phyloP scores from a whole-genome alignment of 2,797 vertebrate genomes.

The Agapornis canus region DNA sequence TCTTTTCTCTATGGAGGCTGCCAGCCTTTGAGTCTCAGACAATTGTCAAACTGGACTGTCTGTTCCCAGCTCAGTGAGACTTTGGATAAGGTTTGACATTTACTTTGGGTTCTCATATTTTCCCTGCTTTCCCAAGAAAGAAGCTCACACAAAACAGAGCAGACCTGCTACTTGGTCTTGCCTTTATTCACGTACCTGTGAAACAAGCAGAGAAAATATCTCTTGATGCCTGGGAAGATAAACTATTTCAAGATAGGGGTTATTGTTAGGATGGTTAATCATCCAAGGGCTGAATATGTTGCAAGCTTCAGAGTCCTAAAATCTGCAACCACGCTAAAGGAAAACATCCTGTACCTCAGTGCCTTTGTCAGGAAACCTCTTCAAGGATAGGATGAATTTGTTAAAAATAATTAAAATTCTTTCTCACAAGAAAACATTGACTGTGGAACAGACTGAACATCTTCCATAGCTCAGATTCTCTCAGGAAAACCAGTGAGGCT shows the following conservation, averaged over 20 bases:
- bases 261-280: background rate
- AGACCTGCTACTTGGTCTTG: background rate
- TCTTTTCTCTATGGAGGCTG: background rate
- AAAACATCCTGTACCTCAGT: background rate
- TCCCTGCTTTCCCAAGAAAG: background rate
- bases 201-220: background rate
- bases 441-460: background rate
- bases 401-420: background rate
- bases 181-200: background rate
- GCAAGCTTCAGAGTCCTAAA: background rate
- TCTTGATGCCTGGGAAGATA: background rate
- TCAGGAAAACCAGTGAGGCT: background rate
- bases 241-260: background rate
- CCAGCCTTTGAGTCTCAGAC: constrained; percentile 1
- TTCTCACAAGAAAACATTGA: background rate
- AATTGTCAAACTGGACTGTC: background rate
- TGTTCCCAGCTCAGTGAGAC: background rate
- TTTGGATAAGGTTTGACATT: background rate
- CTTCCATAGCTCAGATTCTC: background rate
- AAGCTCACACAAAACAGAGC: background rate
- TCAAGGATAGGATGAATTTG: background rate
- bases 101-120: background rate
- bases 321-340: background rate
- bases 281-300: background rate
- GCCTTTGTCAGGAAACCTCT: background rate